phyloP scores from a whole-genome alignment of 2,797 vertebrate species.

The Aeoliscus strigatus region DNA sequence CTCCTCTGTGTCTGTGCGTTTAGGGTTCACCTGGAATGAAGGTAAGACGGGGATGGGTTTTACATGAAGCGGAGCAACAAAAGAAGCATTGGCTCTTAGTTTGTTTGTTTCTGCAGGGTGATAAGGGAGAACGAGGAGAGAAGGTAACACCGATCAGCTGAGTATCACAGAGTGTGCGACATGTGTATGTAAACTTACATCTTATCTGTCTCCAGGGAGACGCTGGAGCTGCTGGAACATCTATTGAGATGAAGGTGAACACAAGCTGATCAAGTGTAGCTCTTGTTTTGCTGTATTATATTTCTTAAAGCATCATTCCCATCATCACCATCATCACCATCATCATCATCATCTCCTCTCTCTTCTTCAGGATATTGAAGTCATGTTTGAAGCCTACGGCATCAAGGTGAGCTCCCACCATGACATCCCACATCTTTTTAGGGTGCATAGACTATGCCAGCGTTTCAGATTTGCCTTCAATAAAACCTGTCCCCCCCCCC shows the following conservation, averaged over 20 bases:
- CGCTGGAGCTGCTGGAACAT: conserved; percentile 69
- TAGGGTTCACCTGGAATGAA: conserved; percentile 74
- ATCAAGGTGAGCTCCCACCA: conserved; percentile 76
- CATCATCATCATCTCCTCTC: conserved; percentile 13
- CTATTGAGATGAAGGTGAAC: conserved; percentile 79
- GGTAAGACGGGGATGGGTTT: conserved; percentile 54
- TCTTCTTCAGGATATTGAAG: conserved; percentile 79
- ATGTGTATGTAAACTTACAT: too few relatives aligned
- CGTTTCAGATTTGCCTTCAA: conserved; percentile 9
- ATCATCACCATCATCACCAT: too few relatives aligned
- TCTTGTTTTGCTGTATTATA: conserved; percentile 11
- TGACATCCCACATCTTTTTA: background rate
- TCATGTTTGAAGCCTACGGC: conserved; percentile 83
- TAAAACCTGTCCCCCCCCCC: too few relatives aligned
- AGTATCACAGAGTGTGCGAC: too few relatives aligned
- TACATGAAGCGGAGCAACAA: conserved; percentile 1
- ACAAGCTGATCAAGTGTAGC: background rate
- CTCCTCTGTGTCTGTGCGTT: conserved; percentile 48
- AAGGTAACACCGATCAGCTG: conserved; percentile 57
- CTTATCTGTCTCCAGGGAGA: conserved; percentile 70
- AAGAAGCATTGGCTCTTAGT: conserved; percentile 6
- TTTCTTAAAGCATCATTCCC: background rate
- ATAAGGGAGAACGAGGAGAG: conserved; percentile 73
- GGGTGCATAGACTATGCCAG: conserved; percentile 8
- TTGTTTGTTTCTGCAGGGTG: conserved; percentile 64